Evolutionary conservation across 1,140 invertebrate species (phyloP).

Genomic region (silkworm (Bombyx mori)): DNA sequence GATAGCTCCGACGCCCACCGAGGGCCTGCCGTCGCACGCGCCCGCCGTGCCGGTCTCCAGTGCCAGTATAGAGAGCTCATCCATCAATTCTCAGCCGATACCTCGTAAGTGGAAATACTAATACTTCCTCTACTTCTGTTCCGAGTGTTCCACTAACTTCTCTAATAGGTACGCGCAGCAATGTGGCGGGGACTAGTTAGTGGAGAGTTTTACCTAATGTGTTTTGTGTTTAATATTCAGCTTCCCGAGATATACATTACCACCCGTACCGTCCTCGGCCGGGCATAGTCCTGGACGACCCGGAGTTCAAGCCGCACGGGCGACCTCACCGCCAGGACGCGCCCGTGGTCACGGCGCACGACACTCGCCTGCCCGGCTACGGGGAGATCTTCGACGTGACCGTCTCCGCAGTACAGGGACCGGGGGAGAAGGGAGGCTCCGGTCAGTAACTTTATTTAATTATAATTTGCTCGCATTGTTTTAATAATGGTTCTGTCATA

Average conservation of each 20-base stretch:
- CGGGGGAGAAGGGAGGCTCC: constrained; percentile 72
- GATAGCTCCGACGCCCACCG: constrained; percentile 46
- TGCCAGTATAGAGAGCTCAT: constrained; percentile 28
- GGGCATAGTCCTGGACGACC: constrained; percentile 86
- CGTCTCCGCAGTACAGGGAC: constrained; percentile 88
- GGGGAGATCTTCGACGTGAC: constrained; percentile 92
- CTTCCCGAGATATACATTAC: constrained; percentile 46
- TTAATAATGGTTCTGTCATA: too few relatives aligned
- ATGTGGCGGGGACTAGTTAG: too few relatives aligned
- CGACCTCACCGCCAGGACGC: constrained; percentile 26
- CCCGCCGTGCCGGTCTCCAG: constrained; percentile 20
- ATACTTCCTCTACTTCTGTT: too few relatives aligned
- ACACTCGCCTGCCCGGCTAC: constrained; percentile 60
- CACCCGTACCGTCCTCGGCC: constrained; percentile 79
- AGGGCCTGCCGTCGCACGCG: constrained; percentile 37
- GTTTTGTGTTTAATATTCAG: constrained; percentile 18
- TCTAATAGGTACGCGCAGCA: too few relatives aligned
- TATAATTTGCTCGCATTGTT: too few relatives aligned
- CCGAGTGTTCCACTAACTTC: neutral
- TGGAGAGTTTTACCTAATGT: too few relatives aligned
- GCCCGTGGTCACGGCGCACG: constrained; percentile 49
- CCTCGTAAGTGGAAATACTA: constrained; percentile 31
- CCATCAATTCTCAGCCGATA: constrained; percentile 55
- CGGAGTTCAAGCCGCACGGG: constrained; percentile 80
- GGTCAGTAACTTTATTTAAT: constrained; percentile 16